phyloP scores from a whole-genome alignment of 2,113 vertebrate genomes.

The Pelusios castaneus region DNA sequence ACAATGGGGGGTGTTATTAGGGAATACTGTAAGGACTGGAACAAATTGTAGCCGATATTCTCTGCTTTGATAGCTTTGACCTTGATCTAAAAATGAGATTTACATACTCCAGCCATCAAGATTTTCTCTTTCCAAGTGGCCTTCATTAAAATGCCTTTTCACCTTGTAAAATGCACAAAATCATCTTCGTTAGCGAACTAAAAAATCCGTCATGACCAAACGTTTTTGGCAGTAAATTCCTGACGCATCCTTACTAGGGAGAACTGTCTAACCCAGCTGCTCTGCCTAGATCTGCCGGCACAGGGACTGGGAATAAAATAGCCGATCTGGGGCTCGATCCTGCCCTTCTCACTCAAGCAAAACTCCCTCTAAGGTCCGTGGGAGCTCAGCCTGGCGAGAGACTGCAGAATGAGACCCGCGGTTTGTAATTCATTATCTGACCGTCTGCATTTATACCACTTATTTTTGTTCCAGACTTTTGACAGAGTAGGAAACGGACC shows the following conservation, averaged over 20 bases:
- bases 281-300: not conserved
- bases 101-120: not conserved
- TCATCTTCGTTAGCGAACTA: not conserved
- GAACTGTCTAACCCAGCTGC: not conserved
- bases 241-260: too few species aligned
- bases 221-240: too few species aligned
- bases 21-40: not conserved
- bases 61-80: not conserved
- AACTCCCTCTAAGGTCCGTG: not conserved
- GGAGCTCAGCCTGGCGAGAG: not conserved
- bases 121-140: not conserved
- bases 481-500: not conserved
- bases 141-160: not conserved
- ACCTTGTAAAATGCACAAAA: not conserved
- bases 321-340: not conserved
- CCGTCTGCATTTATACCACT: not conserved
- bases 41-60: not conserved
- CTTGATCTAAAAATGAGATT: not conserved
- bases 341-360: not conserved
- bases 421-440: not conserved
- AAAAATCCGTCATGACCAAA: not conserved
- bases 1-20: not conserved
- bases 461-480: not conserved
- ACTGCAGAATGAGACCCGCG: not conserved
- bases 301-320: not conserved